These are phyloP conservation scores for Drosophila mojavensis DNA, from an alignment of 1,140 invertebrate species.

Conservation along the genomic window DNA sequence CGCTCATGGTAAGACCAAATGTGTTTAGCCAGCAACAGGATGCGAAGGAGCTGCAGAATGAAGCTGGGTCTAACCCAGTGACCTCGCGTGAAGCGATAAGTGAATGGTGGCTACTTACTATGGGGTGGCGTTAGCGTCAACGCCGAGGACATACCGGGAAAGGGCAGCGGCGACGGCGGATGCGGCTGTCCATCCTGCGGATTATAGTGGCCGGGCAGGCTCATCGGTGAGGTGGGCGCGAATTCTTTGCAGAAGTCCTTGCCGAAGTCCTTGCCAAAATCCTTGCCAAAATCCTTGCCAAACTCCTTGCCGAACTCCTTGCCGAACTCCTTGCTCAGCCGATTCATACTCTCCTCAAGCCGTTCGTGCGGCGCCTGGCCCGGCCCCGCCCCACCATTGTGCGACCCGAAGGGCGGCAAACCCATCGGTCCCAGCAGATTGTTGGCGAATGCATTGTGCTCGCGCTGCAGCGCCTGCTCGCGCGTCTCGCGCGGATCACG, in stretches of 20 bases:
- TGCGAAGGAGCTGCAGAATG: background rate
- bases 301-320: conserved; percentile 74
- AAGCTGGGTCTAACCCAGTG: conserved; percentile 54
- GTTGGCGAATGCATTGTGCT: conserved; percentile 83
- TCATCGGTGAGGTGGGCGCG: conserved; percentile 77
- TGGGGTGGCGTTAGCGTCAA: conserved; percentile 90
- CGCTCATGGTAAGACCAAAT: conserved; percentile 17
- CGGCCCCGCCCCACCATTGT: conserved; percentile 40
- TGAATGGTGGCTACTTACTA: conserved; percentile 86
- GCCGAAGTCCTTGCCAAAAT: conserved; percentile 67
- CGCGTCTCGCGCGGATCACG: conserved; percentile 60
- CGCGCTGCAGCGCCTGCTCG: conserved; percentile 70
- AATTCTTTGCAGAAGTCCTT: conserved; percentile 70
- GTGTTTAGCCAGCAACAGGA: conserved; percentile 14
- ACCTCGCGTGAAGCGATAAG: conserved; percentile 32
- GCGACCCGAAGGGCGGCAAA: conserved; percentile 77
- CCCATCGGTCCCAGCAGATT: conserved; percentile 85
- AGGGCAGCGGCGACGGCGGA: conserved; percentile 87
- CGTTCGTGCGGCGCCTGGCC: conserved; percentile 85
- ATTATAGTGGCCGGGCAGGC: conserved; percentile 79
- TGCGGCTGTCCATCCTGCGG: conserved; percentile 79
- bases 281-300: conserved; percentile 69
- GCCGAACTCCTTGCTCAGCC: conserved; percentile 83
- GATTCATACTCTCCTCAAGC: conserved; percentile 84
- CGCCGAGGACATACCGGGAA: conserved; percentile 89